phyloP scores from a whole-genome alignment of 2,888 invertebrate species.

The Merodon equestris region DNA sequence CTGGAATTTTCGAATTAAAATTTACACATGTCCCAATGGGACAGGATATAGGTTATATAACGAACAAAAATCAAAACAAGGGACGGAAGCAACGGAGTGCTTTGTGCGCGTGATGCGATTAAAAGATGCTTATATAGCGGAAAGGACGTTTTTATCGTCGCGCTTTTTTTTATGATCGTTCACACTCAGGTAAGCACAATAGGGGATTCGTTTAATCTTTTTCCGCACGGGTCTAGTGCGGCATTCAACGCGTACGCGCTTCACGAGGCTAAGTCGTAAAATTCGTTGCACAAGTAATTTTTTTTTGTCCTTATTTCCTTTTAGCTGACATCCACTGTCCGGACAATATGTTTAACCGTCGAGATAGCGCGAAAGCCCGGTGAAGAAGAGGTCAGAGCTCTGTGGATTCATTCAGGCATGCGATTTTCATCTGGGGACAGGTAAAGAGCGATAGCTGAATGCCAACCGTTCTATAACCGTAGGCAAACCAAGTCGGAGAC shows the following conservation, averaged over 20 bases:
- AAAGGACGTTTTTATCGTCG: conserved; percentile 36
- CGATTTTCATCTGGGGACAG: too few relatives aligned
- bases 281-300: conserved; percentile 1
- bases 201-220: conserved; percentile 17
- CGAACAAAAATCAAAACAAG: too few relatives aligned
- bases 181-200: conserved; percentile 33
- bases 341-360: conserved; percentile 16
- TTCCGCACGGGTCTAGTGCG: neutral
- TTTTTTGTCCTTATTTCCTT: neutral
- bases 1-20: too few relatives aligned
- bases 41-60: too few relatives aligned
- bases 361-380: neutral
- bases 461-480: too few relatives aligned
- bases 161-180: conserved; percentile 24
- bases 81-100: conserved; percentile 2
- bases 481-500: too few relatives aligned
- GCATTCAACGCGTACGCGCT: neutral
- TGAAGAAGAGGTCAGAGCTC: too few relatives aligned
- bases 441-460: too few relatives aligned
- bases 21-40: too few relatives aligned
- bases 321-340: neutral
- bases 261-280: conserved; percentile 30
- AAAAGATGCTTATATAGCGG: conserved; percentile 25
- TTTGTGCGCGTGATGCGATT: conserved; percentile 39
- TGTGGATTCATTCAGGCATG: too few relatives aligned